These are phyloP conservation scores for Macquaria ambigua DNA, from an alignment of 2,113 vertebrate genomes.

Conservation along the genomic window DNA sequence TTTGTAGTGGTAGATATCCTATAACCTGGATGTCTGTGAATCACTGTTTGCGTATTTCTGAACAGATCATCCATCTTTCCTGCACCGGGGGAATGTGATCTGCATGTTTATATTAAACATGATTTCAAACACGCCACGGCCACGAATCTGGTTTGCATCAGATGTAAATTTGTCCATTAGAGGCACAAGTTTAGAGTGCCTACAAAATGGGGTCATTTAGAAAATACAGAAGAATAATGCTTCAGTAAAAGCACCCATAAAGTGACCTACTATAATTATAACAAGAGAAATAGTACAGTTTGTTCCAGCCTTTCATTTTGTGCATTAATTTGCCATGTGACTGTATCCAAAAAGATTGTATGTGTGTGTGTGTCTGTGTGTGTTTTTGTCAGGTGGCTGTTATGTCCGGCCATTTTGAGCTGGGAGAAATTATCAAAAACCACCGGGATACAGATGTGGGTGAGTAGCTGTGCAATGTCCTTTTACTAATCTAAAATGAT, in stretches of 20 bases:
- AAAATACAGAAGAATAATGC: neutral
- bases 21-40: neutral
- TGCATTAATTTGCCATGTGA: neutral
- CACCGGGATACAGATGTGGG: slow-evolving; percentile 91
- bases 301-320: neutral
- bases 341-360: neutral
- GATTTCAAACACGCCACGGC: neutral
- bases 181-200: neutral
- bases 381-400: slow-evolving; percentile 88
- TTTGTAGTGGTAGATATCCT: neutral
- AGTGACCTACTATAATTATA: neutral
- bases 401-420: slow-evolving; percentile 93
- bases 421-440: slow-evolving; percentile 94
- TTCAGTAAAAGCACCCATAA: neutral
- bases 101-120: neutral
- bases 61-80: neutral
- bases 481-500: neutral
- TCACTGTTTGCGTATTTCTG: neutral
- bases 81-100: neutral
- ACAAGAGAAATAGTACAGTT: neutral
- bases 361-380: slow-evolving; percentile 6
- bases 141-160: neutral
- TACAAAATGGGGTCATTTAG: neutral
- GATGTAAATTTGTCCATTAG: neutral
- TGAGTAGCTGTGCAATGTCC: slow-evolving; percentile 73